A percentile compares a stretch with the other conserved stretches of the same genome.
Conservation (phyloP, 2,888 invertebrate species). For the Acanthopleura granulata region DNA sequence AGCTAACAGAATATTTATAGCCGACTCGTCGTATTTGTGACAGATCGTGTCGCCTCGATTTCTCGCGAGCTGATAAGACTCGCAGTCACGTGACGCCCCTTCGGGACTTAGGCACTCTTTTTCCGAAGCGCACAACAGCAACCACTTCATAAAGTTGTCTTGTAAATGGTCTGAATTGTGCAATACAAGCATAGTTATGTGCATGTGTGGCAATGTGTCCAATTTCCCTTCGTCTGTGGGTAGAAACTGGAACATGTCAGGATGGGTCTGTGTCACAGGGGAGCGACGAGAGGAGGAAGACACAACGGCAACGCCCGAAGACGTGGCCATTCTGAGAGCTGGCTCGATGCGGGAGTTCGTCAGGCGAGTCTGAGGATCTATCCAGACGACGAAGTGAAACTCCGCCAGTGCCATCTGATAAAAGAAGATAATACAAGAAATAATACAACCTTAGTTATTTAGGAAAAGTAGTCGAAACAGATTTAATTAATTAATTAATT, state of each 20-base stretch:
- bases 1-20: slow-evolving; percentile 66
- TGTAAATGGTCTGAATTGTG: slow-evolving; percentile 60
- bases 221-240: slow-evolving; percentile 54
- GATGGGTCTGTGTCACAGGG: slow-evolving; percentile 54
- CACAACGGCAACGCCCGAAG: slow-evolving; percentile 50
- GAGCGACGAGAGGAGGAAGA: slow-evolving; percentile 45
- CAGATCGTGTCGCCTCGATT: slow-evolving; percentile 52
- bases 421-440: neutral
- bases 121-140: slow-evolving; percentile 64
- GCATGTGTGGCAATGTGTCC: slow-evolving; percentile 49
- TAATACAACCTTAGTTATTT: too few species aligned
- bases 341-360: slow-evolving; percentile 43
- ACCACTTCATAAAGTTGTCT: slow-evolving; percentile 60
- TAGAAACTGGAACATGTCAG: slow-evolving; percentile 61
- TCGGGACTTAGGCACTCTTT: slow-evolving; percentile 63
- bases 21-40: slow-evolving; percentile 68
- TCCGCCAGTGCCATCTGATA: slow-evolving; percentile 57
- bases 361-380: slow-evolving; percentile 51
- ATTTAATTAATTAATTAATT: too few species aligned
- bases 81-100: slow-evolving; percentile 44
- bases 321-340: slow-evolving; percentile 49
- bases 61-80: slow-evolving; percentile 37
- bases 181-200: slow-evolving; percentile 52
- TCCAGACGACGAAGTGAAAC: slow-evolving; percentile 62
- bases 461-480: too few species aligned